Base-by-base conservation (phyloP, 2,888 invertebrate genomes). In the Gymnoscelis rufifasciata region DNA sequence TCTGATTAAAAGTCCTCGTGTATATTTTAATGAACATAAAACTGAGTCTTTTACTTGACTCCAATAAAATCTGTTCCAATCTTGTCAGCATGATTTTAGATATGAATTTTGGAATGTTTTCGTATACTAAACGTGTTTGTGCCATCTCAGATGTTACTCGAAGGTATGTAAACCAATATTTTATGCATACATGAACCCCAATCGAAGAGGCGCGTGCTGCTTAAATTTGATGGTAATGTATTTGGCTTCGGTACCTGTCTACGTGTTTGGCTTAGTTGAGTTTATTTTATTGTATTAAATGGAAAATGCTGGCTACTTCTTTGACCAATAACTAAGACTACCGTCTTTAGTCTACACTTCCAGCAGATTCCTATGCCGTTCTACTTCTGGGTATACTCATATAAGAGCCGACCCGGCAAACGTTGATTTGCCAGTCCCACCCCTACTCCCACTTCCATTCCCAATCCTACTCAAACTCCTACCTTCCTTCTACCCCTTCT, bases 181-280 rank as follows among this genome's bases (percentile, higher is more conserved):
- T 70, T 68, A 76, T 76, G 62, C 59, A 54, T 60, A 59, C 59
- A 62, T 67, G 60, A 69, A 68, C 66, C 66, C 71, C 66, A 66
- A 66, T 67, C 62, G 64, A 56, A 54, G 59, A 62, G 62, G 62
- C 61, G 58, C 64, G 58, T 52, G 56, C 57, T 50, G 47, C 56
- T 51, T 57, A 59, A 69, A 66, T 57, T 51, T 58, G 57, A 69
- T 66, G 65, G 54, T 67, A 66, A 70, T 67, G 43, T 43, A 56
- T 55, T 55, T 59, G 38, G 51, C 41, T 54, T 54, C 35, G 46
- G 38, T 43, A 36, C 33, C 38, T 39, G 29, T 39, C 27, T 37
- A 31, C 35, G 14, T 13, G 15, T 15, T 43, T 27, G 38, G 10
- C n/a, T 38, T 10, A 33, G 23, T 26, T 27, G 26, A 40, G 35